Conservation (phyloP, 2,113 vertebrate species). For the Sciurus niger region DNA sequence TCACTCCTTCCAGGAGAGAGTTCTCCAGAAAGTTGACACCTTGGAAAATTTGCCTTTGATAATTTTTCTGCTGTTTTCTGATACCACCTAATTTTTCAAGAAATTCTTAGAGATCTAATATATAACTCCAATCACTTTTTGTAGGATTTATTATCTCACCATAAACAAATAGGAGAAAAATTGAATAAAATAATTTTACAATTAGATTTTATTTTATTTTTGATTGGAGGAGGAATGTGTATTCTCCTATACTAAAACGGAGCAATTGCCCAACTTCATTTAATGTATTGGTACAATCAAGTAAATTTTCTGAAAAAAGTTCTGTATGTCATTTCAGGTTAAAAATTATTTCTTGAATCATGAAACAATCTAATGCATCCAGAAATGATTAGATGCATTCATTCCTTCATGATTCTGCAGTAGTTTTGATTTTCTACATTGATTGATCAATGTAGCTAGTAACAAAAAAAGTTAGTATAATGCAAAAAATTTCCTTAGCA, state of each 20-base stretch:
- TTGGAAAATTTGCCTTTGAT: not conserved
- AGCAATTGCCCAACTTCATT: not conserved
- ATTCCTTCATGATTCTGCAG: not conserved
- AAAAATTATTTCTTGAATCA: not conserved
- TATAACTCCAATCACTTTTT: not conserved
- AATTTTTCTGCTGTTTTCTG: not conserved
- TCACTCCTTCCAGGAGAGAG: not conserved
- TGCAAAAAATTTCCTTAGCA: not conserved
- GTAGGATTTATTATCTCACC: not conserved
- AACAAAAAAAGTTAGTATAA: not conserved
- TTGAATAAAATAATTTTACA: not conserved
- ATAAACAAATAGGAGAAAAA: not conserved
- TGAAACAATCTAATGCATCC: too few species aligned
- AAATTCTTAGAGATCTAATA: not conserved
- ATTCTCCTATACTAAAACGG: not conserved
- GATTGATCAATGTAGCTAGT: not conserved
- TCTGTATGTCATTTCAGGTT: not conserved
- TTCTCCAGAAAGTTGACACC: not conserved
- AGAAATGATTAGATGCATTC: not conserved
- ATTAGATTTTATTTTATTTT: not conserved
- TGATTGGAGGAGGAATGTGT: too few species aligned
- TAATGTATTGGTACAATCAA: not conserved
- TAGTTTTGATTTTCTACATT: too few species aligned
- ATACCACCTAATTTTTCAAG: not conserved
- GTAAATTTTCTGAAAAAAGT: not conserved